Evolutionary conservation across 2,888 invertebrate species (phyloP), one percentile per base, ranked within the genome.

Genomic region (Mongoloraphidia duomilia): DNA sequence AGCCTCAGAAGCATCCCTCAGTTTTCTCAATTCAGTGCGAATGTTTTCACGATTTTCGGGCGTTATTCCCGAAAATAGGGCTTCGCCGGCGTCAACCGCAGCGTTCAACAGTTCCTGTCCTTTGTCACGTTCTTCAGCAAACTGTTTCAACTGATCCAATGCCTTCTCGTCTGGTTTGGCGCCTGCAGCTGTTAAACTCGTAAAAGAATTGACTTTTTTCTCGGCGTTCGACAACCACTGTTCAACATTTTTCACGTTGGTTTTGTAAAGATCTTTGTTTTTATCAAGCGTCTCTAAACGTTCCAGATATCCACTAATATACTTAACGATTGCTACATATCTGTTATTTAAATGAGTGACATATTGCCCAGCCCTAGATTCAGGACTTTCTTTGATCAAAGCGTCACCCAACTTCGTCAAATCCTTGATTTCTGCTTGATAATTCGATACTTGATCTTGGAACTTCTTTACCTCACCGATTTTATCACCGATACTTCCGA

Each of bases 11-110:
- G 80, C 79, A 59, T 86, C 84, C 54, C 94, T 76, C 47, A 94
- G 71, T 52, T 79, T 74, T 60, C 92, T 75, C 13, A 94, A 65
- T 62, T 94, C 90, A 44, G 81, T 77, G 54, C 95, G 76, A 46
- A 95, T 82, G 45, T 75, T 70, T 63, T 95, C 94, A 45, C 94
- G 77, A 51, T 91, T 88, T 60, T 91, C 89, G 2, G 89, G 83
- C 1, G 85, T 86, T 9, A 94, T 85, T 40, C 86, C 82, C 10
- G 89, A 80, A 60, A 92, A 92, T 9, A 96, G 70, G 6, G 83
- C 79, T 70, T 96, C 95, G 0, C 94, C 94, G 48, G 84, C 79
- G 64, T 89, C 89, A 1, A 90, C 81, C 0, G 87, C 86, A 57
- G 75, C 80, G 58, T 86, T 89, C 1, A 94, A 66, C 38, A 90